Conservation (phyloP, 2,888 invertebrate species). For the Netelia melanura region DNA sequence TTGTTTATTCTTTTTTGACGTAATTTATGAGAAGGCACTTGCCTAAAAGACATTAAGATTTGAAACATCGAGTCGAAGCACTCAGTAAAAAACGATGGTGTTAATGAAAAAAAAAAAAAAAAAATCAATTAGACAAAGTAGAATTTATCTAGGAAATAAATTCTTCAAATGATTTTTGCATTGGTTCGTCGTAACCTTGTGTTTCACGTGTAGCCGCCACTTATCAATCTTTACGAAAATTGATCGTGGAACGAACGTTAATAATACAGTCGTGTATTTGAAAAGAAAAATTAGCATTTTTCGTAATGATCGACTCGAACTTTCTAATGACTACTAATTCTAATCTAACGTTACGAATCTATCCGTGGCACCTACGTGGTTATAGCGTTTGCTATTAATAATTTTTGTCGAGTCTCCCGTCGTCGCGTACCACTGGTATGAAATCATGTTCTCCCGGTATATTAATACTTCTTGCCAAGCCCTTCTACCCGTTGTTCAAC, state of each 20-base stretch:
- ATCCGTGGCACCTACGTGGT: not conserved
- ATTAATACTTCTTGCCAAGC: slow-evolving; percentile 1
- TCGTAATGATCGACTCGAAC: slow-evolving; percentile 21
- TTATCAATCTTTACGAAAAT: slow-evolving; percentile 6
- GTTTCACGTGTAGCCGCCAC: not conserved
- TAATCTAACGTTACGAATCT: slow-evolving; percentile 30
- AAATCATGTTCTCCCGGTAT: slow-evolving; percentile 1
- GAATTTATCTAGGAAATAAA: slow-evolving; percentile 12
- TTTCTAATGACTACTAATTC: slow-evolving; percentile 41
- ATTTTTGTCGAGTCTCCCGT: not conserved
- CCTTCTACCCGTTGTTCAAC: not conserved
- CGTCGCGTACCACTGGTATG: not conserved
- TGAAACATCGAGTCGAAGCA: not conserved
- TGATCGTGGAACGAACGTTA: slow-evolving; percentile 9
- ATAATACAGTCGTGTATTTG: not conserved
- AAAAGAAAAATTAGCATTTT: slow-evolving; percentile 30
- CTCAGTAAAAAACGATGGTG: not conserved
- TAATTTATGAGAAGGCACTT: too few species aligned
- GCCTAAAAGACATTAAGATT: not conserved
- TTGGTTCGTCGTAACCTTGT: not conserved
- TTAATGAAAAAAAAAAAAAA: not conserved
- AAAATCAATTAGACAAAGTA: slow-evolving; percentile 13
- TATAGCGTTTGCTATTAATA: slow-evolving; percentile 3
- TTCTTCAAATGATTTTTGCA: not conserved
- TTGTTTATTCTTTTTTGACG: too few species aligned